phyloP scores from a whole-genome alignment of 2,888 invertebrate genomes.

The Cistogaster globosa region DNA sequence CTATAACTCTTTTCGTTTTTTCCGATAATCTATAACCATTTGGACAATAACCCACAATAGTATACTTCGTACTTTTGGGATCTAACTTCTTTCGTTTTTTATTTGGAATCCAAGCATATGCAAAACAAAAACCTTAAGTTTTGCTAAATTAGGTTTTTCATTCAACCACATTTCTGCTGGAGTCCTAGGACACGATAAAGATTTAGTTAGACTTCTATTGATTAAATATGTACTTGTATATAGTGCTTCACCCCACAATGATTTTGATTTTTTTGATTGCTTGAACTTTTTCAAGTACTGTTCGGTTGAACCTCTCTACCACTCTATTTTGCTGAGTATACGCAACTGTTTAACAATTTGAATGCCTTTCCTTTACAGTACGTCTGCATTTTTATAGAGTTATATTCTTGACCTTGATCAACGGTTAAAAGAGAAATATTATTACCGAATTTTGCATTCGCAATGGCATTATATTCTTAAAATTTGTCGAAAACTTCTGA shows the following conservation, averaged over 20 bases:
- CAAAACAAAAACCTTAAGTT: slow-evolving; percentile 68
- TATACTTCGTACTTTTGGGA: too few relatives aligned
- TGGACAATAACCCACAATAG: slow-evolving; percentile 69
- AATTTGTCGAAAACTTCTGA: slow-evolving; percentile 51
- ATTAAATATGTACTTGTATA: too few relatives aligned
- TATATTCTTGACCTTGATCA: too few relatives aligned
- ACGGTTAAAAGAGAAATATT: slow-evolving; percentile 51
- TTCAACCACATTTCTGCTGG: too few relatives aligned
- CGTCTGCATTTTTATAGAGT: slow-evolving; percentile 56
- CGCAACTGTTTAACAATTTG: slow-evolving; percentile 51
- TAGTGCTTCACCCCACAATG: slow-evolving; percentile 47
- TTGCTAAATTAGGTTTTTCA: slow-evolving; percentile 39
- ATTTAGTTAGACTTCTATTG: too few relatives aligned
- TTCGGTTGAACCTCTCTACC: slow-evolving; percentile 23
- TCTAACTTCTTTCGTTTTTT: slow-evolving; percentile 72
- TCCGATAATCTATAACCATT: slow-evolving; percentile 68
- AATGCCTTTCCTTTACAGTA: slow-evolving; percentile 75
- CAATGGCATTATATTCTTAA: slow-evolving; percentile 9
- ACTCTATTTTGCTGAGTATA: slow-evolving; percentile 64
- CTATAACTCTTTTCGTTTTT: neutral
- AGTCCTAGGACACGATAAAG: too few relatives aligned
- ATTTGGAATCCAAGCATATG: slow-evolving; percentile 69
- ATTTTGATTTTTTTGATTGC: slow-evolving; percentile 40
- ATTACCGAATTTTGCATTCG: slow-evolving; percentile 15
- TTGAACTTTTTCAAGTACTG: slow-evolving; percentile 54